These are phyloP conservation scores for Alloscopus bannaensis DNA, from an alignment of 2,888 invertebrate species.

Conservation along the genomic window DNA sequence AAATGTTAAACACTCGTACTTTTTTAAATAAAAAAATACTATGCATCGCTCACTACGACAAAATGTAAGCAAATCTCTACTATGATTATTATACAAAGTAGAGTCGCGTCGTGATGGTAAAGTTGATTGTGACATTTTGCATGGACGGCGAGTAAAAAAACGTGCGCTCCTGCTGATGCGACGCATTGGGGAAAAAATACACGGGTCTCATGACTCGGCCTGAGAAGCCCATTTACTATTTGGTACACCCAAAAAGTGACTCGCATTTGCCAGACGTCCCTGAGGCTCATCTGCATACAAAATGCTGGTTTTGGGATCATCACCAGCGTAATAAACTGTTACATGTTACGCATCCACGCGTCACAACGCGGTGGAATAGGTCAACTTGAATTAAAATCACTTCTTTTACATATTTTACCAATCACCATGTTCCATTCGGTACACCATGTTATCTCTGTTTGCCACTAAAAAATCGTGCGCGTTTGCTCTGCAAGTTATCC, in stretches of 20 bases:
- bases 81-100: too few species aligned
- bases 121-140: too few species aligned
- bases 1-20: too few species aligned
- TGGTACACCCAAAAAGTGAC: neutral
- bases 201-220: neutral
- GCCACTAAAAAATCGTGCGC: neutral
- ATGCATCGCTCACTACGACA: too few species aligned
- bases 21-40: too few species aligned
- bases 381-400: neutral
- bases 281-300: conserved; percentile 27
- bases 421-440: too few species aligned
- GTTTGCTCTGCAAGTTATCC: too few species aligned
- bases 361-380: neutral
- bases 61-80: too few species aligned
- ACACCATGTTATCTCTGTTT: too few species aligned
- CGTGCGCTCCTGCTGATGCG: conserved; percentile 14
- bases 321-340: too few species aligned
- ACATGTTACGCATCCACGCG: neutral
- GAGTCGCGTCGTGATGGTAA: too few species aligned
- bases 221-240: neutral
- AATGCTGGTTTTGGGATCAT: conserved; percentile 16
- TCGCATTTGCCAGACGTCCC: conserved; percentile 28
- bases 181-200: neutral
- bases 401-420: neutral
- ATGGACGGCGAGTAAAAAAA: too few species aligned